These are phyloP conservation scores for Ciconia stormi DNA, from an alignment of 2,113 vertebrate genomes.

Conservation along the genomic window DNA sequence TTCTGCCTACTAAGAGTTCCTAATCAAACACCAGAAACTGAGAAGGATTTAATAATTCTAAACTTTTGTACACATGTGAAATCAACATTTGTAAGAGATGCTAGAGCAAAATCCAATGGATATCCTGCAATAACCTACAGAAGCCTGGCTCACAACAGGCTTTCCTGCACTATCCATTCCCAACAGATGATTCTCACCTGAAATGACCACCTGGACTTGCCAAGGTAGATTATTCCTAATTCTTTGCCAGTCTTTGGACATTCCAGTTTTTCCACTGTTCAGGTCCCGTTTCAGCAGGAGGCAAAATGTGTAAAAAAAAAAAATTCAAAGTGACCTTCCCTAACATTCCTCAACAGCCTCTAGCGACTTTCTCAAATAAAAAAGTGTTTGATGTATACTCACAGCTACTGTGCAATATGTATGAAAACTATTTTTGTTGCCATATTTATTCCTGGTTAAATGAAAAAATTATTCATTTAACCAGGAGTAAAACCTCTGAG, in stretches of 20 bases:
- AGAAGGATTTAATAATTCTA: neutral
- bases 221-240: neutral
- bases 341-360: conserved; percentile 11
- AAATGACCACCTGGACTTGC: neutral
- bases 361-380: conserved; percentile 30
- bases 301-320: neutral
- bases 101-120: neutral
- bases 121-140: neutral
- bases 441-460: conserved; percentile 70
- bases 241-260: neutral
- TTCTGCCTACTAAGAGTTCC: neutral
- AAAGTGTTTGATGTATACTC: conserved; percentile 41
- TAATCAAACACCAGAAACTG: neutral
- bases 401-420: conserved; percentile 32
- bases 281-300: neutral
- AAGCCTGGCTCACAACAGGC: neutral
- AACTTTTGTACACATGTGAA: neutral
- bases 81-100: neutral
- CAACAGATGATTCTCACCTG: neutral
- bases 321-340: conserved; percentile 25
- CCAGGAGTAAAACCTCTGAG: conserved; percentile 74
- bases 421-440: conserved; percentile 62
- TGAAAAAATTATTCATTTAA: conserved; percentile 73
- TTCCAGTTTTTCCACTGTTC: conserved; percentile 25
- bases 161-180: neutral